Evolutionary conservation across 2,113 vertebrate genomes (phyloP), one percentile per base, ranked within the genome.

Genomic region (Tragelaphus scriptus): DNA sequence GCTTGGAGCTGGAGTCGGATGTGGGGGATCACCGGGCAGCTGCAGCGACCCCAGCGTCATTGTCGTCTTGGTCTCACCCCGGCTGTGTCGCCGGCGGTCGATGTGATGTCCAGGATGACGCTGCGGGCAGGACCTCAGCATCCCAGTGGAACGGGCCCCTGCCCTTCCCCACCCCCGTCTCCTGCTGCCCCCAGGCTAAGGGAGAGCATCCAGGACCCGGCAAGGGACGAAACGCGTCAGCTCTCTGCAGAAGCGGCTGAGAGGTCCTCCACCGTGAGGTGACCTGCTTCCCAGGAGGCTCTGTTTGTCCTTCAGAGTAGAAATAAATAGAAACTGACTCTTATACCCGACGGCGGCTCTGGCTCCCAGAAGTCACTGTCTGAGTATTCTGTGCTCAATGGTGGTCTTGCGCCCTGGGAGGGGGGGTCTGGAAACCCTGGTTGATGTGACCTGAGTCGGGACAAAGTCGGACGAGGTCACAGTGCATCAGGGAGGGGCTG

Each of bases 311-410:
- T 68, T 88, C 26, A 85, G 85, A 90, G 63, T 88, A 90, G 63
- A 88, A 36, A 85, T 19, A 36, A 79, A 55, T 10, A 65, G 85
- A 94, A 88, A 28, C 16, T 0, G 47, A 77, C 47, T 68, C 88
- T 79, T 17, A 2, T 7, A 10, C 30, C 36, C 2, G 4, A 26
- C 0, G 30, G 28, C 0, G 47, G 15, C 8, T n/a, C 30, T 10
- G 0, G 17, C 28, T 51, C 80, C 68, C 21, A 7, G 44, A 9
- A 81, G 77, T 92, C 11, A 1, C 47, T 5, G 61, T 12, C 40
- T 2, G 30, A 32, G 26, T 16, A 1, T 32, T 49, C 82, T 49
- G 80, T 63, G 87, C 30, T 11, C 40, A 13, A 0, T 15, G 1
- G 1, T 5, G 30, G 9, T 4, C n/a, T 30, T 8, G 56, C 40